These are phyloP conservation scores for Hydrolagus colliei DNA, from an alignment of 2,797 vertebrate species.

Conservation along the genomic window DNA sequence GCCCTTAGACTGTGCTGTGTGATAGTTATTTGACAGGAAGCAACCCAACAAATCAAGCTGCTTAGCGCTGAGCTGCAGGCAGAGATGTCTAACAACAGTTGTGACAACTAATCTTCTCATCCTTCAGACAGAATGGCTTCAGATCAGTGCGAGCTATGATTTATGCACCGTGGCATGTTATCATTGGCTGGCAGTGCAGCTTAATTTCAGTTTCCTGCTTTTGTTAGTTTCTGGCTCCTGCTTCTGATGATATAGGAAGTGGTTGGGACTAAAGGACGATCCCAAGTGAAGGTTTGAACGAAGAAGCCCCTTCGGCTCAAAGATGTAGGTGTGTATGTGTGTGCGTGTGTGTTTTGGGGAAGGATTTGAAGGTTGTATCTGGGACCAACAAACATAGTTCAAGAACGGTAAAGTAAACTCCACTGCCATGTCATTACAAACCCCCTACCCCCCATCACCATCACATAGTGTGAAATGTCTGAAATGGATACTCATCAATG, in stretches of 20 bases:
- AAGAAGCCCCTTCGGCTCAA: no score
- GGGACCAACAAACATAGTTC: background rate
- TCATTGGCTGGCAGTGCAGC: background rate
- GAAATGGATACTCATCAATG: background rate
- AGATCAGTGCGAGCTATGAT: background rate
- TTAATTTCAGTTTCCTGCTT: no score
- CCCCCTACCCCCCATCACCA: background rate
- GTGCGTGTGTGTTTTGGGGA: background rate
- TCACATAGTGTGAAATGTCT: background rate
- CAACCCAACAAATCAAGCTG: background rate
- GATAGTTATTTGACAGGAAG: conserved; percentile 4
- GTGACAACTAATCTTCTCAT: conserved; percentile 6
- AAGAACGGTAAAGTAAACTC: background rate
- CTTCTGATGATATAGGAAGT: background rate
- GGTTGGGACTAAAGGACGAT: background rate
- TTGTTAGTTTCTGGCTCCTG: background rate
- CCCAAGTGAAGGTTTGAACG: no score
- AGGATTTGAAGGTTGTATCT: background rate
- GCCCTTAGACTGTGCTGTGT: background rate
- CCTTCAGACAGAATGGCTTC: background rate
- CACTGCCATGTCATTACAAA: background rate
- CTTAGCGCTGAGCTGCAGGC: background rate
- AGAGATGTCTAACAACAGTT: background rate
- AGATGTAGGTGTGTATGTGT: background rate
- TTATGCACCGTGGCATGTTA: conserved; percentile 9